phyloP scores from a whole-genome alignment of 2,888 invertebrate species.

The Caenorhabditis doughertyi region DNA sequence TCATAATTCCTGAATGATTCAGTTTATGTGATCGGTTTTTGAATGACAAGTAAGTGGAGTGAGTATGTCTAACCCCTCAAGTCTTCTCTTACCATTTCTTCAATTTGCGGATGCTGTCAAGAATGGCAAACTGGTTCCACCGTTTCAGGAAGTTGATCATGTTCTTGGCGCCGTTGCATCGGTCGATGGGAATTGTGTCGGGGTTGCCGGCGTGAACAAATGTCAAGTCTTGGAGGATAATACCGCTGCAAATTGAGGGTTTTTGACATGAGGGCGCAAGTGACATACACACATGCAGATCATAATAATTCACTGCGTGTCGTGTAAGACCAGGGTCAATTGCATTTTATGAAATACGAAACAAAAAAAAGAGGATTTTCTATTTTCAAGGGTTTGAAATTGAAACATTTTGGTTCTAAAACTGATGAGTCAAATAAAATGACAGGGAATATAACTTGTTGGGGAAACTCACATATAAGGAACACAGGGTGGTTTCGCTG shows the following conservation, averaged over 20 bases:
- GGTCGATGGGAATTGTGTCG: slow-evolving; percentile 87
- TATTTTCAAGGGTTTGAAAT: too few relatives aligned
- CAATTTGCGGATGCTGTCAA: slow-evolving; percentile 98
- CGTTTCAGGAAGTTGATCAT: slow-evolving; percentile 95
- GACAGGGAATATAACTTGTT: too few relatives aligned
- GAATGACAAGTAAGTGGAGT: slow-evolving; percentile 28
- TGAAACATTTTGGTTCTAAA: too few relatives aligned
- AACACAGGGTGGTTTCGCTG: slow-evolving; percentile 97
- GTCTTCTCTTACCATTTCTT: slow-evolving; percentile 89
- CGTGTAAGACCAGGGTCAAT: slow-evolving; percentile 13
- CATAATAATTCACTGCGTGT: slow-evolving; percentile 14
- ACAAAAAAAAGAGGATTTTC: not conserved
- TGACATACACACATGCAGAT: slow-evolving; percentile 21
- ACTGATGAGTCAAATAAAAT: too few relatives aligned
- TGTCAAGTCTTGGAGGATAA: slow-evolving; percentile 98
- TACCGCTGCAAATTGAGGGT: slow-evolving; percentile 87
- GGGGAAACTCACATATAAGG: slow-evolving; percentile 94
- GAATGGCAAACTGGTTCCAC: slow-evolving; percentile 98
- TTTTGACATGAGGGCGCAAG: slow-evolving; percentile 15
- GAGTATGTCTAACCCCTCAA: not conserved
- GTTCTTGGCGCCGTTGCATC: slow-evolving; percentile 86
- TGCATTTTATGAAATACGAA: not conserved
- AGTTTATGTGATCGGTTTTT: slow-evolving; percentile 25
- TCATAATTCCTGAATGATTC: slow-evolving; percentile 88
- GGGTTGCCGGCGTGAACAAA: slow-evolving; percentile 98